These are phyloP conservation scores for Escarpia spicata DNA, from an alignment of 2,888 invertebrate species.

Conservation along the genomic window DNA sequence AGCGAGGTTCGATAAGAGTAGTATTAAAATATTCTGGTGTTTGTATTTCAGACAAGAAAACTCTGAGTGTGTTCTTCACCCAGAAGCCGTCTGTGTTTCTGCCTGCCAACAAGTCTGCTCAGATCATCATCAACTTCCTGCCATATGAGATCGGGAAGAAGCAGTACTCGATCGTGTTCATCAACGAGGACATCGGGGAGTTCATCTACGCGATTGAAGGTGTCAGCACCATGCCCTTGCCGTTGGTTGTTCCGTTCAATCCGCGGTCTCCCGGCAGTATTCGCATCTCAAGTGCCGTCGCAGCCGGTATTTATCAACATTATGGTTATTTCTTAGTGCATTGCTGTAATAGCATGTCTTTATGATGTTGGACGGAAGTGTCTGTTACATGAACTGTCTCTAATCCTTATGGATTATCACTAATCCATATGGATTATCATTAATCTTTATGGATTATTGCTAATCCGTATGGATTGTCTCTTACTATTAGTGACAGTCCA, in stretches of 20 bases:
- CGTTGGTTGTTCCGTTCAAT: conserved; percentile 55
- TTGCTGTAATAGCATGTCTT: not conserved
- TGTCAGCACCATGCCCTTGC: conserved; percentile 52
- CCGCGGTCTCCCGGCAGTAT: conserved; percentile 50
- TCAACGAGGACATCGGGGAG: conserved; percentile 62
- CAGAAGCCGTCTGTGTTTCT: conserved; percentile 49
- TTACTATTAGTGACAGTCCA: too few relatives aligned
- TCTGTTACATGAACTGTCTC: too few relatives aligned
- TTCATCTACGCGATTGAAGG: conserved; percentile 63
- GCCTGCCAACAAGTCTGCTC: conserved; percentile 46
- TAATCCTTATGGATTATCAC: too few relatives aligned
- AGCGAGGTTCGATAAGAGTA: too few relatives aligned
- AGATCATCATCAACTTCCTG: conserved; percentile 60
- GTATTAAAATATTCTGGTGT: not conserved
- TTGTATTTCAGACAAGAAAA: conserved; percentile 24
- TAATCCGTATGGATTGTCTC: too few relatives aligned
- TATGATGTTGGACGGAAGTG: not conserved
- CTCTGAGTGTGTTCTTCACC: conserved; percentile 57
- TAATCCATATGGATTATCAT: too few relatives aligned
- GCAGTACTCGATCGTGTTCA: conserved; percentile 62
- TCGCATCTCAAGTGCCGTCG: conserved; percentile 61
- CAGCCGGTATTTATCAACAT: conserved; percentile 46
- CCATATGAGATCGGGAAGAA: conserved; percentile 60
- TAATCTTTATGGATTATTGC: too few relatives aligned
- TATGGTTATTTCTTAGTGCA: not conserved